A percentile compares a stretch with the other conserved stretches of the same genome.
Evolutionary conservation across 2,797 vertebrate genomes (phyloP).

Genomic region (Cynopterus sphinx): DNA sequence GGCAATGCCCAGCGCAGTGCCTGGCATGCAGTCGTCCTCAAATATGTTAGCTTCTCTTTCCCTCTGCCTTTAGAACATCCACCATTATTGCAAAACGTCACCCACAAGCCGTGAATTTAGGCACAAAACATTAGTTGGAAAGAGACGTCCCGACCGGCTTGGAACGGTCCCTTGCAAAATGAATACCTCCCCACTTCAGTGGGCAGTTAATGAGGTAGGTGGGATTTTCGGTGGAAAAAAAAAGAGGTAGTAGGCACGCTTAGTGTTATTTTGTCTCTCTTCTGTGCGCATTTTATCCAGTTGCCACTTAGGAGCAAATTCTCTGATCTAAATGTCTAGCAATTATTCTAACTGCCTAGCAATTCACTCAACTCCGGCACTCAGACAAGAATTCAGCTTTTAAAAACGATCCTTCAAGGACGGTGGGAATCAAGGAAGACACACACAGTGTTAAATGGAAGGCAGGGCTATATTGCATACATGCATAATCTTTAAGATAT

Average conservation of each 20-base stretch:
- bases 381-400: neutral
- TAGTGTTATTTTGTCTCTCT: neutral
- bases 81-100: neutral
- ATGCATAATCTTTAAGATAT: neutral
- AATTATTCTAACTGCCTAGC: constrained; percentile 15
- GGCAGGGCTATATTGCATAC: neutral
- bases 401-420: neutral
- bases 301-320: constrained; percentile 32
- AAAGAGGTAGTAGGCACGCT: neutral
- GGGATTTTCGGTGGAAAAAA: neutral
- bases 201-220: neutral
- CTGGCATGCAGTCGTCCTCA: neutral
- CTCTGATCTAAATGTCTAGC: constrained; percentile 28
- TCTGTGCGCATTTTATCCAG: neutral
- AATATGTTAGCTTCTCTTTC: neutral
- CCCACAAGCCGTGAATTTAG: neutral
- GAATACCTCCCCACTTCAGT: neutral
- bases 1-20: neutral
- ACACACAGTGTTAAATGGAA: neutral
- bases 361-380: neutral
- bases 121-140: neutral
- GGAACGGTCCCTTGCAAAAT: neutral
- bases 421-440: neutral
- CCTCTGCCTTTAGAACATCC: neutral
- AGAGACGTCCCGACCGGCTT: neutral